Evolutionary conservation across 2,113 vertebrate species (phyloP).

Genomic region (Phrynocephalus versicolor): DNA sequence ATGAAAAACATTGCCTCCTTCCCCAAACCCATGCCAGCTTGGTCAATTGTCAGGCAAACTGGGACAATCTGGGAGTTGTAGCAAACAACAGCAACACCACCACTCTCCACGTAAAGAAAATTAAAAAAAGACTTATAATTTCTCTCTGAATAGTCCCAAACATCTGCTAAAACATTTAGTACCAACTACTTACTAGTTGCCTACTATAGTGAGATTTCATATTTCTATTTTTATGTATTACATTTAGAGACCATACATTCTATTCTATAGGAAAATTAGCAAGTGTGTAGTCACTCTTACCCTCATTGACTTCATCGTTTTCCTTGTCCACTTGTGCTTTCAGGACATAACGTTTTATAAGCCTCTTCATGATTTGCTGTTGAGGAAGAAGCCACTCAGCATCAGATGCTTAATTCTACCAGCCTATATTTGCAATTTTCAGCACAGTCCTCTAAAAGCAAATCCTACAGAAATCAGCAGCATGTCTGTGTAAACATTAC

Average conservation of each 20-base stretch:
- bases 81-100: too few species aligned
- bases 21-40: not conserved
- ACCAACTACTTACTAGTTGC: not conserved
- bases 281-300: constrained; percentile 66
- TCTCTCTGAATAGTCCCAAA: not conserved
- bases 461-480: not conserved
- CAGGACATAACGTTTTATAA: constrained; percentile 90
- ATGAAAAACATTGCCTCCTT: too few species aligned
- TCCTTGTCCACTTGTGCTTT: constrained; percentile 93
- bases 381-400: constrained; percentile 36
- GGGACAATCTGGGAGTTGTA: too few species aligned
- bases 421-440: not conserved
- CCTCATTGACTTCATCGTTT: constrained; percentile 92
- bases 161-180: not conserved
- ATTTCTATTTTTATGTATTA: not conserved
- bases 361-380: constrained; percentile 92
- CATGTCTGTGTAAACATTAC: not conserved
- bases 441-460: not conserved
- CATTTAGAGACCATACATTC: not conserved
- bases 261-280: not conserved
- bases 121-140: not conserved
- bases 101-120: not conserved
- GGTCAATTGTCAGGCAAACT: not conserved
- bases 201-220: not conserved
- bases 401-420: constrained; percentile 7